Evolutionary conservation across 1,140 invertebrate species (phyloP), one percentile per base, ranked within the genome.

Genomic region (Globodera rostochiensis): DNA sequence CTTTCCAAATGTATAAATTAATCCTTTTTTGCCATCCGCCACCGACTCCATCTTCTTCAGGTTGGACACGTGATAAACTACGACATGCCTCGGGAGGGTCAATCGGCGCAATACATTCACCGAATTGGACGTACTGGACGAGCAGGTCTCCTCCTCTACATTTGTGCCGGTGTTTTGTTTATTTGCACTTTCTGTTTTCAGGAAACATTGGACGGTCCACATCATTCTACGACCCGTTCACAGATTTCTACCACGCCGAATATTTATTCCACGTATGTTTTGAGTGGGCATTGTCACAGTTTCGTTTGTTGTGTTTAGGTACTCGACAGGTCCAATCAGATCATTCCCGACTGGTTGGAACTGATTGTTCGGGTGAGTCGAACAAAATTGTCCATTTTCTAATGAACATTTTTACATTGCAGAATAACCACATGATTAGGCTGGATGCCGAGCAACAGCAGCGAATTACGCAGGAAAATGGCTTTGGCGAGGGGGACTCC

Each of bases 21-120:
- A 50, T 25, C 25, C 13, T 2, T 50, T 75, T 46, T 45, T 46
- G 9, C 46, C 8, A 15, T 50, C 6, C 57, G 15, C 57, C 13
- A 45, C 45, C 66, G 25, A 36, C 25, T 8, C 3, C 4, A 69
- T 5, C 47, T 3, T 15, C 25, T 80, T 67, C 15, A 83, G 49
- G 82, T 83, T 47, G 64, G 53, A 36, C 82, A 84, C 53, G 82
- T 83, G 47, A 78, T 83, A 36, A 82, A 83, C 67, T 83, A 50
- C 73, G 82, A 83, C 64, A 57, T 83, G 74, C 82, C 82, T 19
- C 60, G 57, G 36, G 15, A 84, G 6, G 53, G 76, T 2, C 70
- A 83, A 8, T 21, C 46, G 36, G n/a, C 66, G 53, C 70, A 70
- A 11, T 83, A 83, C 67, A 77, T 83, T 36, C 82, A 83, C 60